These are phyloP conservation scores for Drosophila tristis DNA, from an alignment of 1,140 invertebrate genomes.

Conservation along the genomic window DNA sequence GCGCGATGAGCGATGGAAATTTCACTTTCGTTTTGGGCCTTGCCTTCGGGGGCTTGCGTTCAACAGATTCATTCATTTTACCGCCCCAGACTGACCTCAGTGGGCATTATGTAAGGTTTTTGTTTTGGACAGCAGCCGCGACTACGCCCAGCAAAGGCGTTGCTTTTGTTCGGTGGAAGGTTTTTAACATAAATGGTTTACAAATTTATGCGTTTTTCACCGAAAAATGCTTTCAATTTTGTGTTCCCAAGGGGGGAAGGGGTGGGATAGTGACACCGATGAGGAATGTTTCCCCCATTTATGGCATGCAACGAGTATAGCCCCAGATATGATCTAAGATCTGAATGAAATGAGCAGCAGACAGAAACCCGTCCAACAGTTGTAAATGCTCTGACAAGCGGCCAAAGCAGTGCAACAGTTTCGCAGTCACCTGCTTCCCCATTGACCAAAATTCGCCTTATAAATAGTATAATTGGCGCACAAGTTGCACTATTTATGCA, in stretches of 20 bases:
- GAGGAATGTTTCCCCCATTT: slow-evolving; percentile 25
- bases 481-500: slow-evolving; percentile 50
- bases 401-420: slow-evolving; percentile 27
- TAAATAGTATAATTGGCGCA: slow-evolving; percentile 28
- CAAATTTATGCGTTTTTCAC: slow-evolving; percentile 74
- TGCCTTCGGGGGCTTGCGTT: slow-evolving; percentile 45
- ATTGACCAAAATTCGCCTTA: slow-evolving; percentile 42
- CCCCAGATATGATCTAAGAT: slow-evolving; percentile 14
- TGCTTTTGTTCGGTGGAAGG: slow-evolving; percentile 31
- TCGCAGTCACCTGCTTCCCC: slow-evolving; percentile 54
- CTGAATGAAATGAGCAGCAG: slow-evolving; percentile 4
- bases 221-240: slow-evolving; percentile 60
- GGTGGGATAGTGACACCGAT: slow-evolving; percentile 19
- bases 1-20: slow-evolving; percentile 54
- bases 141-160: slow-evolving; percentile 69
- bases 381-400: slow-evolving; percentile 5
- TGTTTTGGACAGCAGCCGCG: slow-evolving; percentile 15
- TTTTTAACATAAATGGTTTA: slow-evolving; percentile 58
- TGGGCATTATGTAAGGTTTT: slow-evolving; percentile 54
- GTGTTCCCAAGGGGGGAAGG: slow-evolving; percentile 34
- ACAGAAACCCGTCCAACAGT: slow-evolving; percentile 20
- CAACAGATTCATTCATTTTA: slow-evolving; percentile 56
- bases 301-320: not conserved
- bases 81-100: slow-evolving; percentile 61
- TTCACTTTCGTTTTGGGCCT: slow-evolving; percentile 63